Percentiles rank a stretch among this genome's conserved stretches.
Evolutionary conservation across 2,888 invertebrate genomes (phyloP).

Genomic region (Omphaloscelis lunosa): DNA sequence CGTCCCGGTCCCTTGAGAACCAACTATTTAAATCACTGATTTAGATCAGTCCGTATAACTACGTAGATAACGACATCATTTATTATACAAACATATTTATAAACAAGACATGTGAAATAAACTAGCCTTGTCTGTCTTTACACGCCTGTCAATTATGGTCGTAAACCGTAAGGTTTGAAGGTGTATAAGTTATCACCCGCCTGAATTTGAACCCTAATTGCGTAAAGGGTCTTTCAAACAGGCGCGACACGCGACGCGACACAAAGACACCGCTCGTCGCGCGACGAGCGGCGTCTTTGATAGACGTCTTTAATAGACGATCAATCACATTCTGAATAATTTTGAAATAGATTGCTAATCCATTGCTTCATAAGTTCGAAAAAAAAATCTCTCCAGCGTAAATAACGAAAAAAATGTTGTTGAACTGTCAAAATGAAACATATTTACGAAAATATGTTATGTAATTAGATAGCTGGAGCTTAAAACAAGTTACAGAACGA

Average conservation of each 20-base stretch:
- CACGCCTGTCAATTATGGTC: constrained; percentile 23
- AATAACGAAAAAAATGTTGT: too few relatives aligned
- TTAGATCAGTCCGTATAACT: constrained; percentile 33
- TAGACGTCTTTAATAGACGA: too few relatives aligned
- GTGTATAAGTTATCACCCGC: neutral
- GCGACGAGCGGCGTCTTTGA: too few relatives aligned
- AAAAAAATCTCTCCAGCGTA: too few relatives aligned
- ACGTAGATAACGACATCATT: constrained; percentile 43
- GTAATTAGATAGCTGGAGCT: neutral
- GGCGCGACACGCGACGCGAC: too few relatives aligned
- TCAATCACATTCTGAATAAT: too few relatives aligned
- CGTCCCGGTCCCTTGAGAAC: constrained; percentile 66
- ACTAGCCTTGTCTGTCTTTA: constrained; percentile 27
- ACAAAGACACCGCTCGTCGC: too few relatives aligned
- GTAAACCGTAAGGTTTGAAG: neutral
- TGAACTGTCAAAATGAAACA: too few relatives aligned
- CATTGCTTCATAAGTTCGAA: too few relatives aligned
- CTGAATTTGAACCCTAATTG: neutral
- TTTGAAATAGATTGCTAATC: too few relatives aligned
- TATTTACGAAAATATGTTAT: too few relatives aligned
- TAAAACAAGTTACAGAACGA: neutral
- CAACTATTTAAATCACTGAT: constrained; percentile 56
- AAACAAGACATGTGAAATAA: constrained; percentile 33
- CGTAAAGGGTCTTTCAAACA: too few relatives aligned
- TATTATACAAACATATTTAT: constrained; percentile 48